Evolutionary conservation across 1,140 invertebrate species (phyloP), one percentile per base, ranked within the genome.

Genomic region (Leguminivora glycinivorella): DNA sequence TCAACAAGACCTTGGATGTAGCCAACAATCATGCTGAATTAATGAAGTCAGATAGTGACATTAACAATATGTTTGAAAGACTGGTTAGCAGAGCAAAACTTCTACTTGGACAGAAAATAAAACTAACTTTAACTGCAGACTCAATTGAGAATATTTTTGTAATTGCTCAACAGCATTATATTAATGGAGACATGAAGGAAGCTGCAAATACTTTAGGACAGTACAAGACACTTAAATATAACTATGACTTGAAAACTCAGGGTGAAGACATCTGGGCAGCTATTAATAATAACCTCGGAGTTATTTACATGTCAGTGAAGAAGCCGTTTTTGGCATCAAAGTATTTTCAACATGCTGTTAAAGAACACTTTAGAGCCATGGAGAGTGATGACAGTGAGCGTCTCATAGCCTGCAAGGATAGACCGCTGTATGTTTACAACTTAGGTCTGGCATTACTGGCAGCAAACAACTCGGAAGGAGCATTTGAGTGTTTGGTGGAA

Each of bases 401-500:
- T 63, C 77, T 90, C 29, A 88, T 88, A 70, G 77, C 82, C n/a
- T 91, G 85, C 78, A 86, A 76, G 94, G 95, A 95, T 72, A 94
- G 95, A 79, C 95, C 96, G 71, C 95, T 98, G 83, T 93, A 99
- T 69, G 94, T 98, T 83, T 98, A 98, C 83, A 99, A 98, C 92
- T 93, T 99, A 76, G 98, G 98, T 10, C 93, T 99, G 31, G 94
- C 96, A 63, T 92, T 98, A 72, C 92, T 99, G 24, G 95, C 97
- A 81, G 94, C 96, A 43, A 95, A 95, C 56, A 94, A 96, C 78
- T 94, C 96, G 1, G 92, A 94, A 70, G 94, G 96, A 78, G 98
- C 98, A 1, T 99, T 99, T 90, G 96, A 98, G 81, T 98, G 96
- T 91, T 94, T 99, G 6, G 95, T 96, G n/a, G 95, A 97, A 88